Base-by-base conservation (phyloP, 1,140 invertebrate genomes). In the Camponotus floridanus region DNA sequence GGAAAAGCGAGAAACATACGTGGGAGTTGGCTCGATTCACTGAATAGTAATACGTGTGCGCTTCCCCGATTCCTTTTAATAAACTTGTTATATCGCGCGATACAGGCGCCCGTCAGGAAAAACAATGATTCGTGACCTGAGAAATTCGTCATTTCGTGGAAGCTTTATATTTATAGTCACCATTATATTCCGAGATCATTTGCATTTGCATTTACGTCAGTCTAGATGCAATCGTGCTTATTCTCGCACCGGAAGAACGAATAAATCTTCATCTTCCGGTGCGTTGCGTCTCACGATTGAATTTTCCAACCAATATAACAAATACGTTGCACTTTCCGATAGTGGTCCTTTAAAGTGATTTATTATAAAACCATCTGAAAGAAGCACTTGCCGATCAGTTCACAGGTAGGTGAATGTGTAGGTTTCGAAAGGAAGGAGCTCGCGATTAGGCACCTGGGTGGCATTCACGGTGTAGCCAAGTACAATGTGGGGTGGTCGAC, bases 371-470 rank as follows among this genome's bases (percentile, higher is more conserved):
- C 18, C 26, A 18, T 45, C 21, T 13, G 64, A 73, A 81, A 45
- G 62, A 36, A 59, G 48, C 83, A 79, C 48, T 86, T 85, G 67
- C 42, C 33, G 33, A 59, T 67, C 18, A 21, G 18, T 36, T 2
- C 11, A 45, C 51, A 48, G 71, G 39, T 86, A 83, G 57, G 57
- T 7, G 9, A 68, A 65, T 55, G 57, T 88, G 70, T 74, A 61
- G 79, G 67, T 51, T 59, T 71, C 26, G 61, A 61, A 62, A 26
- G 26, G 31, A 74, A 83, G 78, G 86, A 86, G 74, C 70, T 73
- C 79, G 65, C 21, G 57, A 48, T 86, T 88, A 88, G 83, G 55
- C 55, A 85, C 73, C 65, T 88, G 87, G 76, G 65, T 86, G 80
- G 81, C 59, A 84, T 88, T 59, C 42, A 13, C 5, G 8, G 18